Evolutionary conservation across 2,888 invertebrate genomes (phyloP).

Genomic region (Tenthredo amoena): DNA sequence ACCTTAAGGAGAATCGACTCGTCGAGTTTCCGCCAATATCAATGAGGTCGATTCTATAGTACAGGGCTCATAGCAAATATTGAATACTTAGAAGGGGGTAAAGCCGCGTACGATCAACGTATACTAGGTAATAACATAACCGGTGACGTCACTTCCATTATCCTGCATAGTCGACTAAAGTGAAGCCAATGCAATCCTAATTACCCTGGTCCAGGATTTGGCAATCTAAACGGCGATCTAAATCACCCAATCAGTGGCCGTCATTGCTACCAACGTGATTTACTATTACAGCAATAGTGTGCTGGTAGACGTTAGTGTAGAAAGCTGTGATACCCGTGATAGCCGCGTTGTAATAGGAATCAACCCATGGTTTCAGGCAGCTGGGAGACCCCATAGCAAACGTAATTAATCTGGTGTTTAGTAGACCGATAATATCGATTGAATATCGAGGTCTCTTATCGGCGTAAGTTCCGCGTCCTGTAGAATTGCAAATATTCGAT

Average conservation of each 20-base stretch:
- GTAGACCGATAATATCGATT: constrained; percentile 19
- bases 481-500: neutral
- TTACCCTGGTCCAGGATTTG: constrained; percentile 56
- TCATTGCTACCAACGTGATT: constrained; percentile 54
- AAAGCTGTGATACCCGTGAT: constrained; percentile 39
- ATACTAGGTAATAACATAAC: constrained; percentile 48
- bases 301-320: neutral
- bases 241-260: constrained; percentile 58
- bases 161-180: constrained; percentile 40
- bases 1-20: neutral
- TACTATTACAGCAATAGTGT: constrained; percentile 34
- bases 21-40: neutral
- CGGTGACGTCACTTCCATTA: constrained; percentile 35
- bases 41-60: neutral
- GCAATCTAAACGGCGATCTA: constrained; percentile 57
- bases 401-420: constrained; percentile 43
- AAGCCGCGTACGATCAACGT: constrained; percentile 5
- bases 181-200: constrained; percentile 60
- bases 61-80: constrained; percentile 12
- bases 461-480: neutral
- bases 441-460: neutral
- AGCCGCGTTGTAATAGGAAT: constrained; percentile 22
- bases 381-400: constrained; percentile 32
- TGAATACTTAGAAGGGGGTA: neutral
- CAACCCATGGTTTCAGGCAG: constrained; percentile 35